Percentiles rank a stretch among this genome's conserved stretches.
phyloP scores from a whole-genome alignment of 2,113 vertebrate species.

The Nasalis larvatus region DNA sequence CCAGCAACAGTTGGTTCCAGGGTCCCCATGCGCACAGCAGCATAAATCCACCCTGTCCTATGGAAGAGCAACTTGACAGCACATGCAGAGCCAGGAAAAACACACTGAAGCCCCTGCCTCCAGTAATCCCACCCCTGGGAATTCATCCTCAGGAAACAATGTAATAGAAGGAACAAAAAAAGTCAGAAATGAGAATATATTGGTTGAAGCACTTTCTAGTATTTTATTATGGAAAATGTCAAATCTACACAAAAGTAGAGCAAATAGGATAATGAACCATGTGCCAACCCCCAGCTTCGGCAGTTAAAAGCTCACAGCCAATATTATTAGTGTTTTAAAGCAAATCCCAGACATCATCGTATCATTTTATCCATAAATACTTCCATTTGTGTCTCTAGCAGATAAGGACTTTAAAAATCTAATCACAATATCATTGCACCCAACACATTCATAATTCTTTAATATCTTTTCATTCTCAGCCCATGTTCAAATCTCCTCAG shows the following conservation, averaged over 20 bases:
- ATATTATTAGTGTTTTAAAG: neutral
- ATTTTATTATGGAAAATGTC: conserved; percentile 52
- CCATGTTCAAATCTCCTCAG: neutral
- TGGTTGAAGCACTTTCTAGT: neutral
- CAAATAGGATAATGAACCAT: neutral
- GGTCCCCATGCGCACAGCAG: accelerated
- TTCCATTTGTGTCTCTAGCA: conserved; percentile 24
- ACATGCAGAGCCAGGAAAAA: neutral
- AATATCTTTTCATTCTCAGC: conserved; percentile 12
- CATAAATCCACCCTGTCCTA: neutral
- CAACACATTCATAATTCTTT: conserved; percentile 30
- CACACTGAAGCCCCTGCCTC: neutral
- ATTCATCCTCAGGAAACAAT: neutral
- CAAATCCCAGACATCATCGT: neutral
- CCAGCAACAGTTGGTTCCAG: too few relatives aligned
- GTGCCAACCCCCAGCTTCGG: neutral
- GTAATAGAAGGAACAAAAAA: neutral
- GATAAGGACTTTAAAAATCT: conserved; percentile 40
- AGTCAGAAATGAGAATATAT: neutral
- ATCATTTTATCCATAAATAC: conserved; percentile 30
- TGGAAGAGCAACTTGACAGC: neutral
- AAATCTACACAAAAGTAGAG: conserved; percentile 38
- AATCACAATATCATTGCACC: neutral
- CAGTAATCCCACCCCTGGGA: neutral
- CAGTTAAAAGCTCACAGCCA: neutral